A percentile compares a stretch with the other conserved stretches of the same genome.
phyloP scores from a whole-genome alignment of 2,113 vertebrate species.

The Mola mola region DNA sequence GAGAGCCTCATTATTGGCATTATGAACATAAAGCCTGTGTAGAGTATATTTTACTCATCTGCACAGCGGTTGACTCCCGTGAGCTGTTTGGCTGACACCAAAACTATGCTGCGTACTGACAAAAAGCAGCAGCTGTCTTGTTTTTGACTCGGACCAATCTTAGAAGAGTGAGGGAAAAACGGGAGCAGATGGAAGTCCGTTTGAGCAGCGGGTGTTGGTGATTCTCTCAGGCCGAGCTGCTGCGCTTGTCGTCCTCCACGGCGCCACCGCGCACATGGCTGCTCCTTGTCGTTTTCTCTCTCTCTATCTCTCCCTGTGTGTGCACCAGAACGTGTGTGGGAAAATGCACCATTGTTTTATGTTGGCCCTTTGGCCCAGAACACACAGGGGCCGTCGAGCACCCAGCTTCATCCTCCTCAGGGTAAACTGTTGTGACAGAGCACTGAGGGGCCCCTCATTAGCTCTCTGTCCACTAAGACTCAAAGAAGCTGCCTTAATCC shows the following conservation, averaged over 20 bases:
- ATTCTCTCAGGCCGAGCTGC: too few species aligned
- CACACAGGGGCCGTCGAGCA: conserved; percentile 44
- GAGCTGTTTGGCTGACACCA: conserved; percentile 39
- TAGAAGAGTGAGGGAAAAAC: too few species aligned
- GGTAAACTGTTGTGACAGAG: conserved; percentile 92
- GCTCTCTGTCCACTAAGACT: conserved; percentile 92
- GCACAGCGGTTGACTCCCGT: background rate
- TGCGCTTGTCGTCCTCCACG: too few species aligned
- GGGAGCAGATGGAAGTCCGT: too few species aligned
- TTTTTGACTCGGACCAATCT: too few species aligned
- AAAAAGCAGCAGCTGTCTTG: too few species aligned
- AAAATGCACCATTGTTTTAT: conserved; percentile 60
- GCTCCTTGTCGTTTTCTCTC: conserved; percentile 24
- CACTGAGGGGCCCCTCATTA: conserved; percentile 90
- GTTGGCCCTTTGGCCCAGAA: conserved; percentile 57
- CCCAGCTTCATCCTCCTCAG: conserved; percentile 77
- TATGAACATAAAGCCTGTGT: too few species aligned
- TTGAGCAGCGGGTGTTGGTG: too few species aligned
- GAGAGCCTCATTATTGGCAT: too few species aligned
- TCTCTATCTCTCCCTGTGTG: background rate
- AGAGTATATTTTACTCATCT: too few species aligned
- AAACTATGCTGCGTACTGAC: too few species aligned
- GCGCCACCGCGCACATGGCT: background rate
- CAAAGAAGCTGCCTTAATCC: conserved; percentile 89
- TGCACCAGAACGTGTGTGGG: conserved; percentile 56